Base-by-base conservation (phyloP, 2,113 vertebrate genomes). In the Chlorodrepanis virens region DNA sequence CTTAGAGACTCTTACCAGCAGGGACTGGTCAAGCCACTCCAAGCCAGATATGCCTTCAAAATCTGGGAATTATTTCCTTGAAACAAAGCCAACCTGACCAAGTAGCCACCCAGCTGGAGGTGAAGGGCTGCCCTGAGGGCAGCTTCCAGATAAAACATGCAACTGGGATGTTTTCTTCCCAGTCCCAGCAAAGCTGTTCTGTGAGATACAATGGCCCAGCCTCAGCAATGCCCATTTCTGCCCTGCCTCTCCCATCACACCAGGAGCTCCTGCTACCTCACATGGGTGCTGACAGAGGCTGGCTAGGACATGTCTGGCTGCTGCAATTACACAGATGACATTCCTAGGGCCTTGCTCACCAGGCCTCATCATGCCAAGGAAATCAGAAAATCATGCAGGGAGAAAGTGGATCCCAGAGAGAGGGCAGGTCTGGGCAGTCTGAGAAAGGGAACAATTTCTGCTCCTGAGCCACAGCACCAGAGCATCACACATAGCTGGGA, bases 281-380 rank as follows among this genome's bases (percentile, higher is more conserved):
- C 1, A 0, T 0, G 2, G 70, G 42, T 3, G 23, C 81, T 7
- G 8, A 15, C 0, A 1, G 47, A 50, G 83, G 59, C 89, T 72
- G 91, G 65, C 65, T 33, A 39, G 49, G 40, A 72, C 78, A 84
- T 0, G 11, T 35, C 54, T 5, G 4, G 33, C 72, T 69, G 72
- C 72, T 31, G 42, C 67, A 86, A 27, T 53, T 67, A 39, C 37
- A 33, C 52, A 76, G 69, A 40, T 8, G 4, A 29, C 93, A 90
- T 94, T 94, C 89, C 87, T 65, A 52, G 40, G 49, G 47, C 56
- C n/a, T 89, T 53, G 52, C 25, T 96, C 88, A 94, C n/a, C 52
- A 44, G 39, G 22, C 28, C 31, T 7, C 2, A 2, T 6, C 59
- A 24, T 5, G 31, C 54, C 78, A 77, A 80, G 31, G 71, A 83